A percentile compares a stretch with the other conserved stretches of the same genome.
phyloP scores from a whole-genome alignment of 2,113 vertebrate species.

The Brienomyrus longianalis region DNA sequence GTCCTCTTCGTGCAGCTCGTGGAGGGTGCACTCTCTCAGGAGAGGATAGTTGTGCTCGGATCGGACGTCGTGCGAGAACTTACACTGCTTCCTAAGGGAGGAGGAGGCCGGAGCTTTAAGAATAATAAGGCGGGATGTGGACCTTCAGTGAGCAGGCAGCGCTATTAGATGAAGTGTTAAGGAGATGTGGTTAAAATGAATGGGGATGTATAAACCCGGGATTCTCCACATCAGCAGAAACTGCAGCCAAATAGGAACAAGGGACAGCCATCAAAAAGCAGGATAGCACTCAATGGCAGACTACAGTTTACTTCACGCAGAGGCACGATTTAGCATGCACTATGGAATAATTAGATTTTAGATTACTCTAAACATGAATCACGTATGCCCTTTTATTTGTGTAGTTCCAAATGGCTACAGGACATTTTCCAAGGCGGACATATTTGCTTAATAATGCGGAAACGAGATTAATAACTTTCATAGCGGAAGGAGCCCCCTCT shows the following conservation, averaged over 20 bases:
- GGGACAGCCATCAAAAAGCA: background rate
- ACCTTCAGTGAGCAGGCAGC: background rate
- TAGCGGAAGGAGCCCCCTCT: background rate
- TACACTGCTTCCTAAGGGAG: conserved; percentile 50
- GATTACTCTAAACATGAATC: background rate
- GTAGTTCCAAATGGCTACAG: background rate
- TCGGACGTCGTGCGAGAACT: conserved; percentile 49
- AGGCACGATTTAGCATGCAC: background rate
- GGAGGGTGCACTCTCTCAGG: conserved; percentile 50
- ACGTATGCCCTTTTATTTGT: background rate
- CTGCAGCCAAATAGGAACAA: background rate
- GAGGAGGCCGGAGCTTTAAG: background rate
- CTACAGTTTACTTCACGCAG: background rate
- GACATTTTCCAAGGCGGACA: background rate
- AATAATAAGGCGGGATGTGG: background rate
- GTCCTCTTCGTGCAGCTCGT: conserved; percentile 46
- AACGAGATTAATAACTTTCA: background rate
- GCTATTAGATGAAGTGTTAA: background rate
- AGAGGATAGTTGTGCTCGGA: conserved; percentile 48
- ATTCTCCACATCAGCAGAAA: background rate
- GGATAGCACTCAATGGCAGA: background rate
- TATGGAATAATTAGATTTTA: background rate
- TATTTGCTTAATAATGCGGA: background rate
- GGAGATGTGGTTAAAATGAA: background rate
- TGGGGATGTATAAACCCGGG: background rate